A percentile compares a stretch with the other conserved stretches of the same genome.
These are phyloP conservation scores for Urophycis tenuis DNA, from an alignment of 2,797 vertebrate species.

Conservation along the genomic window DNA sequence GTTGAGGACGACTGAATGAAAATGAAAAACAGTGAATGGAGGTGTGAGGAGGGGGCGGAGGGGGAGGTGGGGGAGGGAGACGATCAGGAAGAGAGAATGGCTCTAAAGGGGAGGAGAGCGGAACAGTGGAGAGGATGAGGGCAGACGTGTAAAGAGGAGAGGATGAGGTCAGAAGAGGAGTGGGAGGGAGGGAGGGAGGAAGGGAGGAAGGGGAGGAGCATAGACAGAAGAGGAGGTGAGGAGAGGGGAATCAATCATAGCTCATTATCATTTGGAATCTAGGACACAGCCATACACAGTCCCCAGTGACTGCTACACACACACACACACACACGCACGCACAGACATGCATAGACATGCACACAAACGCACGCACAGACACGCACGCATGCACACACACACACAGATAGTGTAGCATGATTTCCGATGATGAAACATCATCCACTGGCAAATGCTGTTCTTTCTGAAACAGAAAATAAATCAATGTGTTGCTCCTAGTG, in stretches of 20 bases:
- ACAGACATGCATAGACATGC: conserved; percentile 20
- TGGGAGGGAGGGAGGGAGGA: background rate
- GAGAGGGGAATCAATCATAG: conserved; percentile 45
- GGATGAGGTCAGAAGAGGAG: background rate
- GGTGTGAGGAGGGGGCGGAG: background rate
- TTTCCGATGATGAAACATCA: conserved; percentile 22
- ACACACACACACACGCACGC: conserved; percentile 7
- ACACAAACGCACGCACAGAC: conserved; percentile 13
- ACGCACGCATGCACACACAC: background rate
- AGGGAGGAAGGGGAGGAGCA: background rate
- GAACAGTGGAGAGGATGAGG: background rate
- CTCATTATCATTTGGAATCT: conserved; percentile 62
- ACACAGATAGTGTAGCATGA: background rate
- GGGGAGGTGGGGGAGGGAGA: background rate
- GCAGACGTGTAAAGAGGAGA: background rate
- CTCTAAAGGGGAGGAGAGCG: background rate
- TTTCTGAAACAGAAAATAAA: conserved; percentile 32
- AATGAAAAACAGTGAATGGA: background rate
- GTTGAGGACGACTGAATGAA: background rate
- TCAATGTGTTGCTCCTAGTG: background rate
- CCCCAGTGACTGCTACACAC: conserved; percentile 31
- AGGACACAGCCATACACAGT: conserved; percentile 47
- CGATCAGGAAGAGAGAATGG: background rate
- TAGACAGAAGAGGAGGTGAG: background rate
- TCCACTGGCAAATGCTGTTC: conserved; percentile 32